Base-by-base conservation (phyloP, 2,113 vertebrate genomes). In the Arothron firmamentum region DNA sequence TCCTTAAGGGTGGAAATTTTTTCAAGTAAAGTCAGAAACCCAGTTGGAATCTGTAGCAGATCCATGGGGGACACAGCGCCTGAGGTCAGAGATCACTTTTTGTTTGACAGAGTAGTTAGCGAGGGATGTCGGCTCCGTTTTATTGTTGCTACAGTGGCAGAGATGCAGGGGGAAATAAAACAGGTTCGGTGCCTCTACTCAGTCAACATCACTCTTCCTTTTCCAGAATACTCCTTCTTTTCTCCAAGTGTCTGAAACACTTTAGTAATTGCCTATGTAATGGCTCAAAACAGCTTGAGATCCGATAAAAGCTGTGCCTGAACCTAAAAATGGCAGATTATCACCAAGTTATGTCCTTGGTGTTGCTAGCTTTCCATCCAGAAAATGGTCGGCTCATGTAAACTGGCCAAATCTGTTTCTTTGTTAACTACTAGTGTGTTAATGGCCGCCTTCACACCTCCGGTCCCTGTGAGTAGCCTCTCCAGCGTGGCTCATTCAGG, bases 71-170 rank as follows among this genome's bases (percentile, higher is more conserved):
- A 31, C 53, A 19, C 38, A 21, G 50, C 68, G 59, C 68, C 71
- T 4, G 62, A 58, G 70, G 70, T 74, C 70, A 59, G 59, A 59
- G 67, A 52, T 62, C 41, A 15, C 31, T 31, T 64, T 43, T 52
- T 46, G 41, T 25, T 46, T 10, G 70, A 67, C 57, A 34, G 46
- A 10, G 55, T 58, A 55, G 73, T 68, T 71, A 78, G 62, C 52
- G 49, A 53, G 50, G 52, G 55, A 67, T 43, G 67, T 84, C 75
- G 72, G 67, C 52, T 70, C 41, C 0, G 49, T 48, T 71, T 65
- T 64, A 59, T 63, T 56, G 48, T 59, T 46, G 46, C 61, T 47
- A 16, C 48, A 4, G 60, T 57, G 46, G 57, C 52, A 25, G 48
- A 18, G 59, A 70, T 59, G 59, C 23, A 31, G 45, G 7, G 55